These are phyloP conservation scores for Tipula unca DNA, from an alignment of 2,888 invertebrate species.

Conservation along the genomic window DNA sequence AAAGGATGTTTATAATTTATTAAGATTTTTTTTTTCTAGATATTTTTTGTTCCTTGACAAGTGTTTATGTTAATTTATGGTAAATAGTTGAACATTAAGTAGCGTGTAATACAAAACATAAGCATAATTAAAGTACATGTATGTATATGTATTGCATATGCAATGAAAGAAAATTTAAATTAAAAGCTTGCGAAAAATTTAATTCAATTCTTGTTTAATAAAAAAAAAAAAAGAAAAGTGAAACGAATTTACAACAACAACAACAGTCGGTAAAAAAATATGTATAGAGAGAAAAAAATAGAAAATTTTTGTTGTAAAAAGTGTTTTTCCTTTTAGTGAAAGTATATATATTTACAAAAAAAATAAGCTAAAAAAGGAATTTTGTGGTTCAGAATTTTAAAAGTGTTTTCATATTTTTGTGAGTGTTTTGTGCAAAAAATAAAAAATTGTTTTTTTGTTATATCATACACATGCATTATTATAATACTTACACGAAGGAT, in stretches of 20 bases:
- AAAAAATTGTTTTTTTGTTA: not conserved
- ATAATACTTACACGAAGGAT: not conserved
- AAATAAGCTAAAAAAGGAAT: not conserved
- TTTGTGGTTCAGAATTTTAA: not conserved
- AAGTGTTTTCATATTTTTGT: conserved; percentile 14
- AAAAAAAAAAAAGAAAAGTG: not conserved
- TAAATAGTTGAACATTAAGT: not conserved
- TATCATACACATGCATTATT: not conserved
- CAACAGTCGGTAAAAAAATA: not conserved
- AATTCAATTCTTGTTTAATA: not conserved
- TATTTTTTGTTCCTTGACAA: not conserved
- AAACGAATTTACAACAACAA: not conserved
- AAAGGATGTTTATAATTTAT: not conserved
- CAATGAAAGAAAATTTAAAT: not conserved
- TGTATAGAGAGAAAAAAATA: not conserved
- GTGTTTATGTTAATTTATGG: not conserved
- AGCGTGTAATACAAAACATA: not conserved
- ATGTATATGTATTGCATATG: not conserved
- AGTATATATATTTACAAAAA: not conserved
- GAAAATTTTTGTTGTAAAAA: not conserved
- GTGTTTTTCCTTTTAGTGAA: not conserved
- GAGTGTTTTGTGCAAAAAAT: not conserved
- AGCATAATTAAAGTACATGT: not conserved
- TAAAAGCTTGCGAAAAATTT: not conserved
- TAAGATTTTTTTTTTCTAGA: not conserved